Base-by-base conservation (phyloP, 2,888 invertebrate species). In the Drosophila pegasa region DNA sequence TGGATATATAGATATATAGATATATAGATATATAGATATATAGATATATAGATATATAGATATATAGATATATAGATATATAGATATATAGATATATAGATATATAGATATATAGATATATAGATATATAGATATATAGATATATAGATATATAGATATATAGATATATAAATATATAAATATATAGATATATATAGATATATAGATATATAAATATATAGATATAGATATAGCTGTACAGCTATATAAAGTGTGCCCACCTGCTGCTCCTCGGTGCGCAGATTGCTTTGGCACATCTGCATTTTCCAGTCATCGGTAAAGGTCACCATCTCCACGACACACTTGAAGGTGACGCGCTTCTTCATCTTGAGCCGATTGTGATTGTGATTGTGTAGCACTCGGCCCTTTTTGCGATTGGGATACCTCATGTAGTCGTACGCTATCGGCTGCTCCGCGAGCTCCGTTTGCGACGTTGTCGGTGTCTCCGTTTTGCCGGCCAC, bases 371-470 rank as follows among this genome's bases (percentile, higher is more conserved):
- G 16, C 12, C 45, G 45, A 45, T 45, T 45, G 27, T 45, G 45
- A 4, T 45, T 16, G 8, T 48, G 47, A 9, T 14, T 31, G 3
- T 59, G 25, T 20, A 29, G 35, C 4, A 25, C 16, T n/a, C 59
- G 65, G 22, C 14, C 50, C 20, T 78, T 75, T 54, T 75, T 73
- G 25, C 68, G 61, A 3, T 50, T 84, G n/a, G 62, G 31, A 41
- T 83, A 83, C 12, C 76, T 83, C 85, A 81, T 81, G 29, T 87
- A 83, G 12, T 83, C 83, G 31, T 85, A 85, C 6, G 71, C 59
- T 10, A 69, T 51, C 5, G 69, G 47, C 37, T 74, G 31, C 22
- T 74, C 69, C 2, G 41, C 47, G 3, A 43, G 18, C 8, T 48
- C 58, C n/a, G n/a, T 25, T 8, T 48, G 62, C 0, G 59, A 35